Percentiles rank a stretch among this genome's conserved stretches.
phyloP scores from a whole-genome alignment of 2,888 invertebrate genomes.

The Nycteola revayana region DNA sequence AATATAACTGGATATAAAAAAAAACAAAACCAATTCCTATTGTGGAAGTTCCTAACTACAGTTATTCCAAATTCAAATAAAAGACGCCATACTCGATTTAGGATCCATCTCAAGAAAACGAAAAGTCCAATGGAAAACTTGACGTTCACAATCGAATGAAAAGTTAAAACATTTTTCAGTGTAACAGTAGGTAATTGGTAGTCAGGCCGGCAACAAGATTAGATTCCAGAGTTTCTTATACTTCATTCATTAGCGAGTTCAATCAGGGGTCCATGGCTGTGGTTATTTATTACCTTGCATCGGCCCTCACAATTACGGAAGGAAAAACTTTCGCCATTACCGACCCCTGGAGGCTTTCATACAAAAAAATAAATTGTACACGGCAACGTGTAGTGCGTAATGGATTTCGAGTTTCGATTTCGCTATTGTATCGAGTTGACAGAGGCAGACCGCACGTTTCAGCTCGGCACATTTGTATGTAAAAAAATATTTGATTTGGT shows the following conservation, averaged over 20 bases:
- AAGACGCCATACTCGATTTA: constrained; percentile 20
- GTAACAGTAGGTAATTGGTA: constrained; percentile 9
- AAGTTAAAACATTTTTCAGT: constrained; percentile 72
- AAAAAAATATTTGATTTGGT: constrained; percentile 37
- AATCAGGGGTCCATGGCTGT: constrained; percentile 73
- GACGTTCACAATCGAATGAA: constrained; percentile 35
- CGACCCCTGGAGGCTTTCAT: constrained; percentile 68
- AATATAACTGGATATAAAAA: too few relatives aligned
- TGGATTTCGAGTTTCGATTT: constrained; percentile 68
- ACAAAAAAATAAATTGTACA: constrained; percentile 73
- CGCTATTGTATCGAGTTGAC: constrained; percentile 41
- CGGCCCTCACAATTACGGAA: constrained; percentile 77
- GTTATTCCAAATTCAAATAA: constrained; percentile 28
- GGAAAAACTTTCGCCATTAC: constrained; percentile 80
- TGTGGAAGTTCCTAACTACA: too few relatives aligned
- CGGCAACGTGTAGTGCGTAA: constrained; percentile 63
- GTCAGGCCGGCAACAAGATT: constrained; percentile 19
- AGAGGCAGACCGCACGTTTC: constrained; percentile 18
- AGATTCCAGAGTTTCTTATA: constrained; percentile 76
- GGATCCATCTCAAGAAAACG: constrained; percentile 23
- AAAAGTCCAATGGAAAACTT: constrained; percentile 15
- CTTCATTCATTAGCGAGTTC: constrained; percentile 81
- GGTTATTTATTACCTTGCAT: constrained; percentile 80
- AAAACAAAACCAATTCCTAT: too few relatives aligned
- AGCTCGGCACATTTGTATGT: constrained; percentile 34